Conservation (phyloP, 2,888 invertebrate genomes). For the Serripes groenlandicus region DNA sequence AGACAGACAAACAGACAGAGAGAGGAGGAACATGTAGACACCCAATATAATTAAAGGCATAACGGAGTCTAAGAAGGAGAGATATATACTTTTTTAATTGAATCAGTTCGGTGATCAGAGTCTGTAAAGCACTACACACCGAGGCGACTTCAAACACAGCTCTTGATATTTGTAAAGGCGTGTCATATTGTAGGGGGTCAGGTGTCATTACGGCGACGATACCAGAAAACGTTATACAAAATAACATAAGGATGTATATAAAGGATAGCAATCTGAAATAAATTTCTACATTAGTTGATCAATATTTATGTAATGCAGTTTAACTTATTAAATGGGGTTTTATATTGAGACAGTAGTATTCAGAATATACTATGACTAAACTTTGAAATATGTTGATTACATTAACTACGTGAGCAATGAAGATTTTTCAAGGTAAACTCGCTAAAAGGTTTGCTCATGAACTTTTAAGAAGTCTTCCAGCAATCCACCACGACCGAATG, state of each 20-base stretch:
- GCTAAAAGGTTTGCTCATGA: background rate
- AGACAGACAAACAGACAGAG: no score
- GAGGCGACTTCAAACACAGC: conserved; percentile 77
- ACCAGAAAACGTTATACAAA: conserved; percentile 75
- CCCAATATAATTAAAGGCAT: no score
- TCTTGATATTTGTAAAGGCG: conserved; percentile 73
- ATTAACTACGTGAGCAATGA: background rate
- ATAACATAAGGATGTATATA: conserved; percentile 73
- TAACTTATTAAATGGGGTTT: background rate
- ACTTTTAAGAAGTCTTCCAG: background rate
- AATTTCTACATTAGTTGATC: no score
- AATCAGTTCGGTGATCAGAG: conserved; percentile 76
- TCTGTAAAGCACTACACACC: conserved; percentile 62
- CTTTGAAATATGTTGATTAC: no score
- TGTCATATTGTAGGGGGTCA: conserved; percentile 73
- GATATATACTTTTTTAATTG: conserved; percentile 79
- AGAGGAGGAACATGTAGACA: no score
- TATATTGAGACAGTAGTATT: background rate
- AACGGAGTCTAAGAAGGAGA: no score
- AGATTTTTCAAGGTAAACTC: background rate
- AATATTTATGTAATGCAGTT: no score
- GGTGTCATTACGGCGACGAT: conserved; percentile 69
- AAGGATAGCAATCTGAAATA: conserved; percentile 69
- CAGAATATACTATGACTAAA: background rate
- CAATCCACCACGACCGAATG: no score